These are phyloP conservation scores for Endotricha flammealis DNA, from an alignment of 2,888 invertebrate species.

Conservation along the genomic window DNA sequence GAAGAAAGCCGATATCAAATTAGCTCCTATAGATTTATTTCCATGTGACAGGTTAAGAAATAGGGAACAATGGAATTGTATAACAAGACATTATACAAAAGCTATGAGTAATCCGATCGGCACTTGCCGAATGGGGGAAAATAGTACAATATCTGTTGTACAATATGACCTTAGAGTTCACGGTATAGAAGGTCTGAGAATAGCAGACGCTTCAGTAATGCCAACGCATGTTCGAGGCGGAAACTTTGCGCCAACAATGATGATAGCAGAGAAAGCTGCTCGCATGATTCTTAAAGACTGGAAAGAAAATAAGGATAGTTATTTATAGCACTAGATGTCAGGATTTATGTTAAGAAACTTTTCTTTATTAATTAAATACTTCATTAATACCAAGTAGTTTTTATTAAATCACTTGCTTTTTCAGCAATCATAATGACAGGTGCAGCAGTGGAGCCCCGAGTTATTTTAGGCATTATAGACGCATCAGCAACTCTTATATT, in stretches of 20 bases:
- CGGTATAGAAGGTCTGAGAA: constrained; percentile 63
- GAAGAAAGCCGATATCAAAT: constrained; percentile 61
- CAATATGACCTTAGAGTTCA: constrained; percentile 60
- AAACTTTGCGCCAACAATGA: constrained; percentile 59
- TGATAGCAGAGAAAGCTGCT: constrained; percentile 71
- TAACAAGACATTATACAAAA: constrained; percentile 68
- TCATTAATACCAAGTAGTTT: constrained; percentile 63
- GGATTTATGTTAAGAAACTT: constrained; percentile 8
- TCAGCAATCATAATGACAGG: constrained; percentile 73
- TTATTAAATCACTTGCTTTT: constrained; percentile 70
- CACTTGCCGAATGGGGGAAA: constrained; percentile 68
- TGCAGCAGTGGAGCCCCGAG: constrained; percentile 64
- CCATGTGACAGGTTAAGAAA: constrained; percentile 63
- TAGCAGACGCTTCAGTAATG: constrained; percentile 70
- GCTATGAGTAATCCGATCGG: constrained; percentile 67
- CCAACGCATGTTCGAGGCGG: constrained; percentile 64
- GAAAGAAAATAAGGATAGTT: constrained; percentile 60
- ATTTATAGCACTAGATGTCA: constrained; percentile 41
- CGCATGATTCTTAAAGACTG: constrained; percentile 65
- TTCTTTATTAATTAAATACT: constrained; percentile 35
- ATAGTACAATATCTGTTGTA: constrained; percentile 60
- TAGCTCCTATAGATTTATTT: constrained; percentile 64
- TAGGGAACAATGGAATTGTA: constrained; percentile 72
- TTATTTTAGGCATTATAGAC: constrained; percentile 66
- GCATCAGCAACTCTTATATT: constrained; percentile 64